These are phyloP conservation scores for Octopus sinensis DNA, from an alignment of 1,140 invertebrate species.

Conservation along the genomic window DNA sequence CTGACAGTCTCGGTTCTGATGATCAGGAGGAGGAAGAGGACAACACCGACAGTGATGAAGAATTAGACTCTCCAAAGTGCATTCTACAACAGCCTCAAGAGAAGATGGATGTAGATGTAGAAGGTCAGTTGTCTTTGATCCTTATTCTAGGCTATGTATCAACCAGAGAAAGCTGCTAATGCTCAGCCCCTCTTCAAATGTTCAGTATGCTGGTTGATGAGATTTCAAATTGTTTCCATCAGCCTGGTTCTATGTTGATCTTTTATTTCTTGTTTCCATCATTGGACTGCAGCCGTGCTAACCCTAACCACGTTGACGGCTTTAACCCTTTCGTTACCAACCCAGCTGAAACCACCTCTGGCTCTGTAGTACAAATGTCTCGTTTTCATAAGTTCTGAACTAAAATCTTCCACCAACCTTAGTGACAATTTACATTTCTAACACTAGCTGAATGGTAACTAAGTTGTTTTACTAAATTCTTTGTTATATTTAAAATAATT, in stretches of 20 bases:
- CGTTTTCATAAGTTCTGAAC: no score
- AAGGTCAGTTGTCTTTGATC: slow-evolving; percentile 51
- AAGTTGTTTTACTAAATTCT: no score
- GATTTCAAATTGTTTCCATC: not conserved
- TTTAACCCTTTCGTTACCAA: no score
- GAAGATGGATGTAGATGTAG: slow-evolving; percentile 60
- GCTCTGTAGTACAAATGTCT: no score
- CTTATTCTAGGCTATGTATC: not conserved
- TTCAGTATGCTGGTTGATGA: not conserved
- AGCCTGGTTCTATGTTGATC: not conserved
- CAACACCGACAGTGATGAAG: slow-evolving; percentile 54
- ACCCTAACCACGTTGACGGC: no score
- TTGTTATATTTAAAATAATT: no score
- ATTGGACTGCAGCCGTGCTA: no score
- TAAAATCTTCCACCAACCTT: no score
- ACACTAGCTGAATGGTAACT: no score
- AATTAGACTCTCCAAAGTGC: slow-evolving; percentile 49
- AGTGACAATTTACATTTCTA: no score
- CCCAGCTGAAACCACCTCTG: no score
- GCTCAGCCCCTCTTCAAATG: not conserved
- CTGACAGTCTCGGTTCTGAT: not conserved
- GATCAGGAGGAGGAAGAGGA: slow-evolving; percentile 42
- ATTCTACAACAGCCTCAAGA: slow-evolving; percentile 46
- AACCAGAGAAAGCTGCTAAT: not conserved
- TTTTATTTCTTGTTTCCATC: no score